Evolutionary conservation across 2,888 invertebrate genomes (phyloP), one percentile per base, ranked within the genome.

Genomic region (Polymixis lichenea): DNA sequence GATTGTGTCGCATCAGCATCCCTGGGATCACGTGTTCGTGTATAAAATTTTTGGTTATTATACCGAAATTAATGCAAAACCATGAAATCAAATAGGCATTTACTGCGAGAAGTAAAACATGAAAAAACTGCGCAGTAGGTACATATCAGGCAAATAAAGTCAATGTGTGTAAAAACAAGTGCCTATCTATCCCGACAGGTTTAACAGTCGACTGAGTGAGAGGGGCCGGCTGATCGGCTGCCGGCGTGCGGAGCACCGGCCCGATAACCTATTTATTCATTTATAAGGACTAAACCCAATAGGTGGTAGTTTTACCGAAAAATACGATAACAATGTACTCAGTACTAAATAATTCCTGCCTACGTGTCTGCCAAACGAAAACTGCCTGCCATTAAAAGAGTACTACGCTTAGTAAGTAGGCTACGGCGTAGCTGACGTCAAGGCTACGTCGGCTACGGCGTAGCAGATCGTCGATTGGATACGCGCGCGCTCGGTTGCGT

Each of bases 101-200:
- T 53, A 32, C 61, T 61, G 32, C 61, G 15, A 38, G 13, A 38
- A 25, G 19, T 22, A 22, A 69, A 28, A 69, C 15, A 60, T 49
- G 13, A 38, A 51, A 71, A 32, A 25, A 22, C 38, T 53, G 43
- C 25, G 7, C 22, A 43, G 22, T 9, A 28, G 9, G n/a, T n/a
- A 43, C 28, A 58, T 49, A 70, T 77, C 78, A 53, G 22, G 66
- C 22, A 55, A 60, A 77, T 68, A 79, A 73, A 73, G 53, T 51
- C 28, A 79, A 64, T 60, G 46, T 64, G 67, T 73, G 78, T 67
- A 53, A 67, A 67, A 73, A 80, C 80, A 78, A 78, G 78, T 38
- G 67, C 32, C 67, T 67, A 73, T 73, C 67, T 51, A 67, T 25
- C 65, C 43, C 51, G 78, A 72, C 66, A 53, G 53, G 58, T 32